These are phyloP conservation scores for Tortrix viridana DNA, from an alignment of 2,888 invertebrate species.

Conservation along the genomic window DNA sequence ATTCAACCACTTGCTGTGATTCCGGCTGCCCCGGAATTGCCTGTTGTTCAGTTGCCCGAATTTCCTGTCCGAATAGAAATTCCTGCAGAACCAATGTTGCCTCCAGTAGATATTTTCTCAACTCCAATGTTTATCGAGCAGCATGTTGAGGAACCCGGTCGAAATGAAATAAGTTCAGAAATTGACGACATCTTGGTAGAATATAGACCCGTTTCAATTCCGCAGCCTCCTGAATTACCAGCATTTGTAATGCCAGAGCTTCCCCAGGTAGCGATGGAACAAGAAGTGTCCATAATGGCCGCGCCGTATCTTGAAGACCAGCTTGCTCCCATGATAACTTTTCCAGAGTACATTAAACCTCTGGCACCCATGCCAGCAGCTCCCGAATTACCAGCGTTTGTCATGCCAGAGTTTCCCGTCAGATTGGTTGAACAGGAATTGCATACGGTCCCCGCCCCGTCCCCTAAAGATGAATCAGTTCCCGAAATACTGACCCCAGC, in stretches of 20 bases:
- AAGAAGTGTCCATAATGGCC: background rate
- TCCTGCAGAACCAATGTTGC: slow-evolving; percentile 5
- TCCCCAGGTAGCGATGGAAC: slow-evolving; percentile 3
- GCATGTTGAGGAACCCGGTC: background rate
- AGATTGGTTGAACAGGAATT: slow-evolving; percentile 20
- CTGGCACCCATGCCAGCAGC: slow-evolving; percentile 13
- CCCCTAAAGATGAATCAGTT: background rate
- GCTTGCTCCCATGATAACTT: slow-evolving; percentile 6
- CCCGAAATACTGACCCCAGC: background rate
- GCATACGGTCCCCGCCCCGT: background rate
- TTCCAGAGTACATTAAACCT: slow-evolving; percentile 12
- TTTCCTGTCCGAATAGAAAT: slow-evolving; percentile 7
- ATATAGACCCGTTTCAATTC: slow-evolving; percentile 29
- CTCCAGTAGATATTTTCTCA: background rate
- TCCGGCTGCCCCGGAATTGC: slow-evolving; percentile 14
- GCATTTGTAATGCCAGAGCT: slow-evolving; percentile 21
- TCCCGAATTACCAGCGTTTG: slow-evolving; percentile 41
- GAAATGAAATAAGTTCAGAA: slow-evolving; percentile 2
- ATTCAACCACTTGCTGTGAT: background rate
- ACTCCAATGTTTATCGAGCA: background rate
- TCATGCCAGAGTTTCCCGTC: slow-evolving; percentile 41
- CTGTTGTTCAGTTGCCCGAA: background rate
- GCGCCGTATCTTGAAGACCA: slow-evolving; percentile 9
- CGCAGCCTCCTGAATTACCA: slow-evolving; percentile 39
- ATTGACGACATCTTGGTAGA: slow-evolving; percentile 11